Evolutionary conservation across 2,797 vertebrate species (phyloP).

Genomic region (Chaetodon trifasciatus): DNA sequence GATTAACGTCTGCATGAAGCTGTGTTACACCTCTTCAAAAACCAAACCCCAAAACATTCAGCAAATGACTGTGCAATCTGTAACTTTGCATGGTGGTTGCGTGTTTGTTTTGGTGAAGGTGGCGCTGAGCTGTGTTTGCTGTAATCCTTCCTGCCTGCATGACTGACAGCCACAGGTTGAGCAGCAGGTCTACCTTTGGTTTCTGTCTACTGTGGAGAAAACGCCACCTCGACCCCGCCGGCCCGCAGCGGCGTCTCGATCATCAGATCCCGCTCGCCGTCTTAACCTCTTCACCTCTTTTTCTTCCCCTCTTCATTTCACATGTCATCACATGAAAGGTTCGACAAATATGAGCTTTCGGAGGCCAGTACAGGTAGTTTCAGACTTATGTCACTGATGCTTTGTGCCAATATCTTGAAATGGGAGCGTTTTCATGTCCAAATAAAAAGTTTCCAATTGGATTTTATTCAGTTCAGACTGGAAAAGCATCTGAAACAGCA

Average conservation of each 20-base stretch:
- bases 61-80: not conserved
- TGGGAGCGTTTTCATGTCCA: not conserved
- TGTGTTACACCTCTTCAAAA: not conserved
- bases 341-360: not conserved
- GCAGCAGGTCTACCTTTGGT: slow-evolving; percentile 64
- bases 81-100: slow-evolving; percentile 1
- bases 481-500: slow-evolving; percentile 22
- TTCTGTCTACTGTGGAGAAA: slow-evolving; percentile 51
- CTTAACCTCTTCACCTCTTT: not conserved
- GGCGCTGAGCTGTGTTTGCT: slow-evolving; percentile 47
- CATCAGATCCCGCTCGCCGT: slow-evolving; percentile 18
- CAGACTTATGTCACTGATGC: not conserved
- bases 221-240: not conserved
- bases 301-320: not conserved
- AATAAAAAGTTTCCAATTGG: slow-evolving; percentile 16
- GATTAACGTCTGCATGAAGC: not conserved
- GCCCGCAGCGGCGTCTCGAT: not conserved
- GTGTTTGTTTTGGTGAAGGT: slow-evolving; percentile 63
- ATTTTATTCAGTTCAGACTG: not conserved
- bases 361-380: not conserved
- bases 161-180: slow-evolving; percentile 77
- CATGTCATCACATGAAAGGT: not conserved
- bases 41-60: not conserved
- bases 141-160: slow-evolving; percentile 54
- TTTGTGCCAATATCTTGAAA: slow-evolving; percentile 7